Percentiles rank a stretch among this genome's conserved stretches.
These are phyloP conservation scores for Micronycteris hirsuta DNA, from an alignment of 2,113 vertebrate species.

Conservation along the genomic window DNA sequence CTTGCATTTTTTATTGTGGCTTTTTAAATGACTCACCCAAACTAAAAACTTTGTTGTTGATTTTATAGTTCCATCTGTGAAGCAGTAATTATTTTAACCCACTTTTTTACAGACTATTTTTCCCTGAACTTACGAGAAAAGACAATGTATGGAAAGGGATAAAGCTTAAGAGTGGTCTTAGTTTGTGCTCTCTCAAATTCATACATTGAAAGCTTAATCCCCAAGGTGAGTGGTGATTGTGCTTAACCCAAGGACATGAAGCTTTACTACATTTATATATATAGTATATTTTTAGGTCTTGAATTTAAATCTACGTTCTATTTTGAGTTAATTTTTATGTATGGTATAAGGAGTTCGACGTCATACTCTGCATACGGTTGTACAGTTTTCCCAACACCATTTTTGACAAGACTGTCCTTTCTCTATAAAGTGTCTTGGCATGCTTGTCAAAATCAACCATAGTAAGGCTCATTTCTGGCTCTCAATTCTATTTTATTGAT, in stretches of 20 bases:
- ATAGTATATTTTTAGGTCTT: not conserved
- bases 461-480: not conserved
- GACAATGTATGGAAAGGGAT: not conserved
- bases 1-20: not conserved
- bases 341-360: not conserved
- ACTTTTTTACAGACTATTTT: not conserved
- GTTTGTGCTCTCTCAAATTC: not conserved
- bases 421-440: not conserved
- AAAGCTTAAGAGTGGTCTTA: not conserved
- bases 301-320: not conserved
- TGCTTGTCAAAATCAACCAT: not conserved
- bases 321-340: not conserved
- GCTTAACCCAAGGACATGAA: not conserved
- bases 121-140: not conserved
- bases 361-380: not conserved
- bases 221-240: not conserved
- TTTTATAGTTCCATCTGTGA: not conserved
- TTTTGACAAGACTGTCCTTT: not conserved
- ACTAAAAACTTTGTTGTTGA: not conserved
- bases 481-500: not conserved
- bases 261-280: not conserved
- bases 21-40: not conserved
- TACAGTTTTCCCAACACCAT: not conserved
- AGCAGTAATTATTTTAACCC: not conserved
- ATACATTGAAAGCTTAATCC: not conserved